Base-by-base conservation (phyloP, 2,113 vertebrate genomes). In the Turnix velox region DNA sequence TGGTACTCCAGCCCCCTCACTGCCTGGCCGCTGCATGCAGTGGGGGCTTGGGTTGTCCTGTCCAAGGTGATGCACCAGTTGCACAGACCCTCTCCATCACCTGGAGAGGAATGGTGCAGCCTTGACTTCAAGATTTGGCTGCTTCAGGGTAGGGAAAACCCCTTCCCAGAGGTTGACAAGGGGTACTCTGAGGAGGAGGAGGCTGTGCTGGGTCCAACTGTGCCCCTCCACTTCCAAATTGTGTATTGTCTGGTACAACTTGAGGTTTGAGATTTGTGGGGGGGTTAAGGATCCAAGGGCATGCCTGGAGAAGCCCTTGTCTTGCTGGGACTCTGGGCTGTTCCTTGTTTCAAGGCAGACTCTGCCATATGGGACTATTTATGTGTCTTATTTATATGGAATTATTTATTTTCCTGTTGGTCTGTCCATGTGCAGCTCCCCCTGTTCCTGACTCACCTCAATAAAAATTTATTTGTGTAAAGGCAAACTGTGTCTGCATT, bases 301-400 rank as follows among this genome's bases (percentile, higher is more conserved):
- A 94, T 94, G 49, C 84, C 74, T 89, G 40, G 31, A 59, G 37
- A 87, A 91, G 87, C 69, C 84, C 73, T 91, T 3, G 5, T 57
- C 66, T 94, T 13, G 4, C 42, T 89, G 81, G 67, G 82, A 94
- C 66, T 87, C 14, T 25, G 84, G 78, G 43, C 75, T 31, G 51
- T 81, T 95, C 93, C 86, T 81, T 95, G 84, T 96, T 94, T 94
- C 54, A 67, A 87, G 84, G 92, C 94, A 94, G 73, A 71, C 43
- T 95, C 54, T 95, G 91, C 92, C 31, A 2, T 14, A 54, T 92
- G 81, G 84, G 67, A 87, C 67, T 96, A 96, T 96, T 96, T 96
- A 96, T 96, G 93, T 74, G 67, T 93, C 94, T 96, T 95, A 96
- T 96, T 96, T 96, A 96, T 96, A 96, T 95, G 91, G 90, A 91